Evolutionary conservation across 23 tunicate genomes (phyloP).

Genomic region (Phallusia fumigata): DNA sequence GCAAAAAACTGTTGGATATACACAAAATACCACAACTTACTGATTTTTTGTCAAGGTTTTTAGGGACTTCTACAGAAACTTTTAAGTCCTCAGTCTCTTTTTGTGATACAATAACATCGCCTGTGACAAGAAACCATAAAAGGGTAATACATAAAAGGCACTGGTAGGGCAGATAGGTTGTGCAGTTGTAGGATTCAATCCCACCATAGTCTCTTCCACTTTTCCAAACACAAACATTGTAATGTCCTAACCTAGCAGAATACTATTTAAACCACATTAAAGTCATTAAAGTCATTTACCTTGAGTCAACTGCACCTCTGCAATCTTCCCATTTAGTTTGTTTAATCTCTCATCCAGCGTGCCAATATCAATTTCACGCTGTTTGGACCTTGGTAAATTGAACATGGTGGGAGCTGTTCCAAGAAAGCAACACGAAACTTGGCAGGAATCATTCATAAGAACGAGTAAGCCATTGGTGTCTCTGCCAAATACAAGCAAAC

Average conservation of each 20-base stretch:
- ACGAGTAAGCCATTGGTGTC: constrained; percentile 54
- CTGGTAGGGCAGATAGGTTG: background rate
- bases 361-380: constrained; percentile 39
- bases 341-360: constrained; percentile 40
- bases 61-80: constrained; percentile 21
- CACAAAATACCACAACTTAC: background rate
- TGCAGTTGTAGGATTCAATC: background rate
- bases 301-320: background rate
- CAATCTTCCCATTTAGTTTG: background rate
- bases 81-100: constrained; percentile 22
- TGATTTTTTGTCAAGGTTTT: constrained; percentile 23
- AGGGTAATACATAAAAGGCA: background rate
- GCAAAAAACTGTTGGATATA: too few relatives aligned
- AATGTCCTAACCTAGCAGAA: too few relatives aligned
- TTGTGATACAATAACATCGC: constrained; percentile 8
- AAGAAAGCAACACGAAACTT: constrained; percentile 59
- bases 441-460: constrained; percentile 50
- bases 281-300: constrained; percentile 9
- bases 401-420: constrained; percentile 81
- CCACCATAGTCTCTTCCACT: too few relatives aligned
- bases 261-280: too few relatives aligned
- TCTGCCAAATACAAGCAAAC: constrained; percentile 20
- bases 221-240: too few relatives aligned
- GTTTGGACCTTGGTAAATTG: constrained; percentile 50
- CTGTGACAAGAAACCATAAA: too few relatives aligned